phyloP scores from a whole-genome alignment of 2,888 invertebrate genomes.

The Epinotia brunnichana region DNA sequence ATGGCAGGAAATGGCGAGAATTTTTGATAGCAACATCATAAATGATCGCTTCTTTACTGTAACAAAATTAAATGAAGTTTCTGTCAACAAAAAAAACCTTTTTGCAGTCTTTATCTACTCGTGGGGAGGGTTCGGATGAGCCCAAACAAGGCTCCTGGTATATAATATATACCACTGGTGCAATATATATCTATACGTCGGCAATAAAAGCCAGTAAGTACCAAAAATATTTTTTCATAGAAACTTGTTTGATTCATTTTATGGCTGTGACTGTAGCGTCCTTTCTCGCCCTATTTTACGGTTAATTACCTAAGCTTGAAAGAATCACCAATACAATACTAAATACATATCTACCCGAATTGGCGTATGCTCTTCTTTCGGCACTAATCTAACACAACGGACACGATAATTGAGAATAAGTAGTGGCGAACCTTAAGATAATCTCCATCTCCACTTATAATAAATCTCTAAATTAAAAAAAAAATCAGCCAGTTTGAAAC shows the following conservation, averaged over 20 bases:
- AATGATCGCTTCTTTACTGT: constrained; percentile 18
- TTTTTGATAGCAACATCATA: constrained; percentile 43
- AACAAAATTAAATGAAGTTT: background rate
- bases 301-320: background rate
- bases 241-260: background rate
- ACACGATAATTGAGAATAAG: background rate
- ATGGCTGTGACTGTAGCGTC: background rate
- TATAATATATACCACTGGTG: no score
- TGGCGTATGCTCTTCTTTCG: background rate
- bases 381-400: background rate
- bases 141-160: no score
- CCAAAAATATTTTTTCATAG: no score
- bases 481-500: no score
- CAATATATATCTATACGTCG: no score
- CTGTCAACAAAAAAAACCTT: no score
- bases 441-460: no score
- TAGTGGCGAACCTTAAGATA: background rate
- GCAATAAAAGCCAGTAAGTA: no score
- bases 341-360: background rate
- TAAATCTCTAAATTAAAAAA: no score
- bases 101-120: no score
- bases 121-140: no score
- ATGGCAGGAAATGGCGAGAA: constrained; percentile 54
- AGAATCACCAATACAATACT: background rate
- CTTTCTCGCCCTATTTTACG: background rate